Base-by-base conservation (phyloP, 2,113 vertebrate species). In the Hemiprocne comata region DNA sequence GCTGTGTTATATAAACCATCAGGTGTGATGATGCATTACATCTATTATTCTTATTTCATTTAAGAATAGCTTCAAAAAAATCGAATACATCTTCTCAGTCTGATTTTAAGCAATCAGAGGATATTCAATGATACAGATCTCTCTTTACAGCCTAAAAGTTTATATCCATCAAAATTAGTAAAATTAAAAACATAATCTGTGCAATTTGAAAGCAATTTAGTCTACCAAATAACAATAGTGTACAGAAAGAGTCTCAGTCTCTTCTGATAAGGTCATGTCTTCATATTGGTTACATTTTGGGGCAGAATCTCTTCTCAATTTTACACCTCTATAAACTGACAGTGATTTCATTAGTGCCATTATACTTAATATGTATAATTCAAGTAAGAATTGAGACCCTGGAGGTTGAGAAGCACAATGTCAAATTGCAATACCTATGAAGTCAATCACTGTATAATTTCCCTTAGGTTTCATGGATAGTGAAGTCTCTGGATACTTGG, bases 371-470 rank as follows among this genome's bases (percentile, higher is more conserved):
- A 65, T 86, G 58, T 0, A 3, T 82, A 72, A 92, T 55, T 92
- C 85, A 72, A 77, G 65, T 70, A 90, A 90, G 90, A 96, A 81
- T 71, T 94, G 29, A 90, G 65, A 84, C 76, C 57, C 76, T 53
- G 46, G 79, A 90, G 69, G 38, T 81, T 69, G 73, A 92, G 86
- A 88, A 90, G 69, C 67, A 67, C 67, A 77, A 40, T 51, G 89
- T 84, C 23, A 29, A 89, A 89, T 81, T 93, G 81, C 89, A 95
- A 66, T 86, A 95, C 78, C 72, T 73, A 54, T 87, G 76, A 95
- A 93, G 87, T 64, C 72, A 95, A 89, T 94, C 87, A 86, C 76
- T 91, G 44, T 36, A 60, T 93, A 50, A 92, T 95, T 97, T 95
- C 86, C 83, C 74, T 71, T 64, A 74, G 77, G 62, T 89, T 94